These are phyloP conservation scores for Acleris sparsana DNA, from an alignment of 2,888 invertebrate species.

Conservation along the genomic window DNA sequence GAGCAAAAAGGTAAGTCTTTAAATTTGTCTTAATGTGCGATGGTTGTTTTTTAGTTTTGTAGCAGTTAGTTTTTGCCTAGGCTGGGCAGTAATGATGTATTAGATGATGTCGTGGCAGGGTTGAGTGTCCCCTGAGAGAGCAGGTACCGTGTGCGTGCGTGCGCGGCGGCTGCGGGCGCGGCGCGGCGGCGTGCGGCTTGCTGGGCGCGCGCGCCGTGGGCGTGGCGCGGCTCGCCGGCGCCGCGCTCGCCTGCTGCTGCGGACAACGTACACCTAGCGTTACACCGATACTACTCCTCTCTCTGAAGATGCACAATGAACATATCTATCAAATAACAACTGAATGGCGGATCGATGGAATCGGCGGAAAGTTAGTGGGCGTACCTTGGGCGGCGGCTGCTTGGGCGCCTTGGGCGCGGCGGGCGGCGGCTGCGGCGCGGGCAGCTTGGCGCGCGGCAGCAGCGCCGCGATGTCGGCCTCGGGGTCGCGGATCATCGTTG, in stretches of 20 bases:
- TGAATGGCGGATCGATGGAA: too few relatives aligned
- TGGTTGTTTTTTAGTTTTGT: too few relatives aligned
- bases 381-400: slow-evolving; percentile 68
- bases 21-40: too few relatives aligned
- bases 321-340: too few relatives aligned
- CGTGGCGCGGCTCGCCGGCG: slow-evolving; percentile 53
- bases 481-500: slow-evolving; percentile 97
- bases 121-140: too few relatives aligned
- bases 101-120: too few relatives aligned
- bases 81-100: too few relatives aligned
- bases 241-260: slow-evolving; percentile 58
- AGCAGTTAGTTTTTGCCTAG: too few relatives aligned
- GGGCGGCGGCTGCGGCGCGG: slow-evolving; percentile 84
- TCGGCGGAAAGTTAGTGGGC: too few relatives aligned
- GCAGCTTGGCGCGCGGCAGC: slow-evolving; percentile 86
- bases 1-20: too few relatives aligned
- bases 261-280: slow-evolving; percentile 16
- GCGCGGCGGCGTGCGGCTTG: slow-evolving; percentile 54
- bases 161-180: slow-evolving; percentile 77
- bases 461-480: slow-evolving; percentile 95
- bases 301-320: too few relatives aligned
- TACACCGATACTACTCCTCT: too few relatives aligned
- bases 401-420: slow-evolving; percentile 77
- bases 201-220: slow-evolving; percentile 60
- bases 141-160: slow-evolving; percentile 77